Base-by-base conservation (phyloP, 2,113 vertebrate genomes). In the Anoplopoma fimbria region DNA sequence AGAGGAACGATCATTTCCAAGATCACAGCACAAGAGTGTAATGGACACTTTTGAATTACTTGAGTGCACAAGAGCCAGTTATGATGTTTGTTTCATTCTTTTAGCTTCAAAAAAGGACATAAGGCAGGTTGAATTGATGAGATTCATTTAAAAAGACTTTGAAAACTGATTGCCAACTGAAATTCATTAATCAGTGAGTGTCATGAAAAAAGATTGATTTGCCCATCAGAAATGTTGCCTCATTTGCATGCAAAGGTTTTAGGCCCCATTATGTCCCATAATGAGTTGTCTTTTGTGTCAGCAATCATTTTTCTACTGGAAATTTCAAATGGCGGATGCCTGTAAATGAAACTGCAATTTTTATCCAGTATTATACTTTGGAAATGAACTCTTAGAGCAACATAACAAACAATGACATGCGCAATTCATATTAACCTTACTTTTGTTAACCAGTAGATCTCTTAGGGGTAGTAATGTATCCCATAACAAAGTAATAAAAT, bases 261-360 rank as follows among this genome's bases (percentile, higher is more conserved):
- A 67, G 61, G 45, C 55, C 78, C 72, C 75, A 69, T 84, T 84
- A 57, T 55, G 9, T 63, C 67, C 27, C 68, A 77, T 85, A 77
- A 84, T 76, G 61, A 82, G 27, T 69, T 62, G 55, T 76, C 69
- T 76, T 69, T 76, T 81, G 61, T 79, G 62, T 47, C 45, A 13
- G 34, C 7, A 81, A 36, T 78, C 62, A 63, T 81, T 69, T 17
- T 31, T 29, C 12, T 29, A 27, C 19, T 0, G 63, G 58, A 55
- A 71, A 81, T 14, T 8, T 8, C 13, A 53, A 67, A 33, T 61
- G 29, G n/a, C 1, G 8, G 21, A 57, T 31, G 6, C 1, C 25
- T 17, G 23, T 77, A 45, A 83, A 65, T 55, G 14, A 71, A 65
- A 15, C 51, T 45, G 47, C 69, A 9, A 42, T 8, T 27, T 42